Base-by-base conservation (phyloP, 35 echinoderm and acorn worm genomes). In the Chiridota heheva region DNA sequence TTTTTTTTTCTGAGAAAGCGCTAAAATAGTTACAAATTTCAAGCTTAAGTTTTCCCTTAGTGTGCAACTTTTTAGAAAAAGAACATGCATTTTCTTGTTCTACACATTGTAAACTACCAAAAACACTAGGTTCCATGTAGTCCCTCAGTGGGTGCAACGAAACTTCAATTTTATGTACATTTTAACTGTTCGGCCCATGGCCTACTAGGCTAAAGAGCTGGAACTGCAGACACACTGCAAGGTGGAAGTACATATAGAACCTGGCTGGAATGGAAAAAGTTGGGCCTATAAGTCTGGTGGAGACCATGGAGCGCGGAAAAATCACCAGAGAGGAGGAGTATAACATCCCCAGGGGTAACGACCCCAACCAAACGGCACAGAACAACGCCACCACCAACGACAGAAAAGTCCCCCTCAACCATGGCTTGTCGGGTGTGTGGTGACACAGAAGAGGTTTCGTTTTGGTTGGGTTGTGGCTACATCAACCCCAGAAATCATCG, bases 151-250 rank as follows among this genome's bases (percentile, higher is more conserved):
- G n/a, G n/a, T n/a, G n/a, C n/a, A n/a, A n/a, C n/a, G n/a, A n/a
- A n/a, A n/a, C n/a, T n/a, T n/a, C n/a, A n/a, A n/a, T n/a, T n/a
- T n/a, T n/a, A n/a, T n/a, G n/a, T n/a, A n/a, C n/a, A n/a, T n/a
- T n/a, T n/a, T n/a, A n/a, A n/a, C n/a, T n/a, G n/a, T n/a, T n/a
- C n/a, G n/a, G n/a, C n/a, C n/a, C n/a, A n/a, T n/a, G n/a, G n/a
- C n/a, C n/a, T n/a, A n/a, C n/a, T n/a, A 67, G 63, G 30, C 63
- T 17, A 67, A 67, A 36, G 63, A 67, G 38, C 38, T 67, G 63
- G 63, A 67, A 38, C 30, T 67, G 3, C 63, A 67, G 31, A 67
- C 63, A 67, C 63, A 31, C 38, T 67, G 63, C 63, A 26, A 31
- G 3, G 4, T 67, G 18, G 17, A 17, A 13, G 3, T 67, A 67